Conservation (phyloP, 2,888 invertebrate genomes). For the Globia sparganii region DNA sequence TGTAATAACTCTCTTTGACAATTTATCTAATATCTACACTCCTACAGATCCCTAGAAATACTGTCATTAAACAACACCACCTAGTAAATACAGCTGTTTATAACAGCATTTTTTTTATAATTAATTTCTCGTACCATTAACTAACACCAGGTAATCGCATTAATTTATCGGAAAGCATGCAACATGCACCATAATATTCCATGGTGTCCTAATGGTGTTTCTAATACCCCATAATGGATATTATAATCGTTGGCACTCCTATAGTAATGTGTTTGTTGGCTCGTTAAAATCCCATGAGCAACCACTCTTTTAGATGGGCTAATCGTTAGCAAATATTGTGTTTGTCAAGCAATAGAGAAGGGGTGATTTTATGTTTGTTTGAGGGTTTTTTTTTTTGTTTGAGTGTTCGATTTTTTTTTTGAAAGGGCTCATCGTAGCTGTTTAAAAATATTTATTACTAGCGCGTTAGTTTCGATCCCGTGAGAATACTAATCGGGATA, state of each 20-base stretch:
- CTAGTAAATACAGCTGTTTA: not conserved
- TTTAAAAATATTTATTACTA: too few species aligned
- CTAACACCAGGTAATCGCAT: conserved; percentile 30
- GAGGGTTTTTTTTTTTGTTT: too few species aligned
- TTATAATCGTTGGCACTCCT: conserved; percentile 73
- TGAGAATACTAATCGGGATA: too few species aligned
- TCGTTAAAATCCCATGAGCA: conserved; percentile 66
- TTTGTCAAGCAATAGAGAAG: conserved; percentile 20
- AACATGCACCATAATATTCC: conserved; percentile 61
- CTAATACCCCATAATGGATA: conserved; percentile 72
- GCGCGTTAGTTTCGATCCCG: too few species aligned
- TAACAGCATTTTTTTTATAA: conserved; percentile 11
- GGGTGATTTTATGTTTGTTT: conserved; percentile 13
- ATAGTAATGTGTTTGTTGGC: conserved; percentile 66
- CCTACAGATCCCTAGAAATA: not conserved
- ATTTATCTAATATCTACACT: too few species aligned
- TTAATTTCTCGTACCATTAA: conserved; percentile 7
- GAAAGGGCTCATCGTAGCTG: too few species aligned
- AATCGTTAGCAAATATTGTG: conserved; percentile 52
- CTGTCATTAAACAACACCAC: not conserved
- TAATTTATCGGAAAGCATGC: conserved; percentile 57
- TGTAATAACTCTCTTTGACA: not conserved
- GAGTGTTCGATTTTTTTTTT: not conserved
- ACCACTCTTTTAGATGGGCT: conserved; percentile 63
- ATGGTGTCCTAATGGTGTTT: conserved; percentile 63